Evolutionary conservation across 64 coral and sea anemone species (phyloP).

Genomic region (Pocillopora damicornis): DNA sequence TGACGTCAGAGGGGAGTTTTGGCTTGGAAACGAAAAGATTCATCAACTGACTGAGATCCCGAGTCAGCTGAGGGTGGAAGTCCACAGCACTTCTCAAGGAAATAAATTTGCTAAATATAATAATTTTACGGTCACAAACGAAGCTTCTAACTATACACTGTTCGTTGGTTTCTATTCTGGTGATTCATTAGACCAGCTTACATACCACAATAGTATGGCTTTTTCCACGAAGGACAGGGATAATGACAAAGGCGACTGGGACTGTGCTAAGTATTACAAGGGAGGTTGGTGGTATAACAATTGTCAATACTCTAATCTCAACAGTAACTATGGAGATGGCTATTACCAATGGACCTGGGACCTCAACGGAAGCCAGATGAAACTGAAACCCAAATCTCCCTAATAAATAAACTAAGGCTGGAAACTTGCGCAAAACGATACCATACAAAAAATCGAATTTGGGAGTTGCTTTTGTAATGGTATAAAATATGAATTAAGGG

Average conservation of each 20-base stretch:
- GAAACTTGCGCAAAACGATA: too few relatives aligned
- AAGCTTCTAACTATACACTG: conserved; percentile 24
- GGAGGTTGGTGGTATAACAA: conserved; percentile 58
- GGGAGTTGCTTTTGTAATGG: too few relatives aligned
- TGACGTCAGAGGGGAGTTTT: conserved; percentile 24
- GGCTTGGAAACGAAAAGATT: conserved; percentile 39
- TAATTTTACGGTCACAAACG: conserved; percentile 43
- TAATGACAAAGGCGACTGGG: conserved; percentile 21
- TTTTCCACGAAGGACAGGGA: conserved; percentile 58
- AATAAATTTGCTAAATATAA: conserved; percentile 52
- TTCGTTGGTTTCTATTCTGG: conserved; percentile 50
- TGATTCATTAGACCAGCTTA: not conserved
- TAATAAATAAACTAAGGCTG: too few relatives aligned
- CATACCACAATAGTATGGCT: not conserved
- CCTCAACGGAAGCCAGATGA: not conserved
- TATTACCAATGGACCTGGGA: not conserved
- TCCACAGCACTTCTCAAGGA: not conserved
- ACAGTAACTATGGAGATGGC: conserved; percentile 8
- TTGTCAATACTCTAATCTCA: conserved; percentile 9
- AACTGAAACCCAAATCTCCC: not conserved
- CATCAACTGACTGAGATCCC: conserved; percentile 40
- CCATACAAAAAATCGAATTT: too few relatives aligned
- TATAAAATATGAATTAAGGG: too few relatives aligned
- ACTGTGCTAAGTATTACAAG: conserved; percentile 1
- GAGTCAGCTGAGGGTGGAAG: not conserved